Base-by-base conservation (phyloP, 2,888 invertebrate genomes). In the Pasiphila rectangulata region DNA sequence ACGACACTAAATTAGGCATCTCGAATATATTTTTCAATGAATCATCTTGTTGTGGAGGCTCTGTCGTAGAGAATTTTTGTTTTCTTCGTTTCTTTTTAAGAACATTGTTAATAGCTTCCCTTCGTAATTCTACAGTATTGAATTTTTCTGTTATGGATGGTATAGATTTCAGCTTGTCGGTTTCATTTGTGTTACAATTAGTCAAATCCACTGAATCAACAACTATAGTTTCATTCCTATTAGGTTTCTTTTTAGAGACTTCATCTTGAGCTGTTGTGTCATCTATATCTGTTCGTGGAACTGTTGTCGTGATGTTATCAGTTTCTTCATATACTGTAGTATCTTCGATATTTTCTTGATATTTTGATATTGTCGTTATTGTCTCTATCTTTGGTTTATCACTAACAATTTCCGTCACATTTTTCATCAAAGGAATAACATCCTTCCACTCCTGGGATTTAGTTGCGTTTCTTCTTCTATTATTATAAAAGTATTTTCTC, bases 41-140 rank as follows among this genome's bases (percentile, higher is more conserved):
- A 48, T 78, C 70, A 30, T 81, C 78, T 54, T 69, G 62, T 62
- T 87, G 69, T 56, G 84, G 39, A 19, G 40, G 27, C 79, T 89
- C 77, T 62, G 83, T 75, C 10, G 79, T 72, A 37, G 72, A 61
- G 57, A 63, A 69, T 59, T 80, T 88, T 43, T 78, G 76, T 59
- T 77, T 81, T 17, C 79, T 56, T 20, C 82, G 75, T 63, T 83
- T 86, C 53, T 75, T 79, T 64, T 80, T 83, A 17, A 81, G 58
- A 55, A 78, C 74, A 49, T 83, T 79, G 44, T 78, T 78, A 40
- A 75, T 75, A 34, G 79, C 76, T 63, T 81, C 79, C 41, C 72
- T 65, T 53, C 82, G 70, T 54, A 79, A 61, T 51, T 72, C 75
- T 15, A 75, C 65, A 24, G 73, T 59, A 54, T 75, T 78, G 1